Conservation (phyloP, 2,797 vertebrate genomes). For the Parauchenoglanis punctatus region DNA sequence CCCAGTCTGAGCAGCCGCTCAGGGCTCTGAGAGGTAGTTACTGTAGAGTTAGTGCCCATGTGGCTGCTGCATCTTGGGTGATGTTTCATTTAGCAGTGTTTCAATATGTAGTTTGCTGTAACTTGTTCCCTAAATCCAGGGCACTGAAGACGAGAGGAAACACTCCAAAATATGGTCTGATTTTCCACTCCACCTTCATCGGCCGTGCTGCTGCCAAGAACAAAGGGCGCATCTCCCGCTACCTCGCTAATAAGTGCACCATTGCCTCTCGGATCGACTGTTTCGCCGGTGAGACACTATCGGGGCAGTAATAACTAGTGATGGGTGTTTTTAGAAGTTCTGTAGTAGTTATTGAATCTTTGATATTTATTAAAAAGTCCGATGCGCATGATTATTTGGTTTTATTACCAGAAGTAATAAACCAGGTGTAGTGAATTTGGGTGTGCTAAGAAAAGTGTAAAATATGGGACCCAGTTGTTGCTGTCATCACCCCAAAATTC, state of each 20-base stretch:
- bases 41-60: background rate
- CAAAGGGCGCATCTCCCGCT: slow-evolving; percentile 95
- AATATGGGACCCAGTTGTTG: background rate
- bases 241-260: slow-evolving; percentile 96
- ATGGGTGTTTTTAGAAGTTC: background rate
- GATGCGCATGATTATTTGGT: background rate
- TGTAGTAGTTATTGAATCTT: background rate
- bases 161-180: slow-evolving; percentile 95
- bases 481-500: background rate
- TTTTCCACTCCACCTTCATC: slow-evolving; percentile 98
- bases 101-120: background rate
- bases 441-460: no score
- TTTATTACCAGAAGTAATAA: background rate
- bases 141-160: slow-evolving; percentile 93
- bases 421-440: background rate
- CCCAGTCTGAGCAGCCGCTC: slow-evolving; percentile 85
- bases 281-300: slow-evolving; percentile 84
- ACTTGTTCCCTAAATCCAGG: slow-evolving; percentile 70
- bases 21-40: slow-evolving; percentile 70
- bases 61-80: background rate
- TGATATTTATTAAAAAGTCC: background rate
- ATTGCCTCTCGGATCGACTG: slow-evolving; percentile 96
- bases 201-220: slow-evolving; percentile 94
- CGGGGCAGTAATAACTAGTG: background rate
- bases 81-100: background rate